A percentile compares a stretch with the other conserved stretches of the same genome.
Conservation (phyloP, 2,113 vertebrate species). For the Lophura nycthemera region DNA sequence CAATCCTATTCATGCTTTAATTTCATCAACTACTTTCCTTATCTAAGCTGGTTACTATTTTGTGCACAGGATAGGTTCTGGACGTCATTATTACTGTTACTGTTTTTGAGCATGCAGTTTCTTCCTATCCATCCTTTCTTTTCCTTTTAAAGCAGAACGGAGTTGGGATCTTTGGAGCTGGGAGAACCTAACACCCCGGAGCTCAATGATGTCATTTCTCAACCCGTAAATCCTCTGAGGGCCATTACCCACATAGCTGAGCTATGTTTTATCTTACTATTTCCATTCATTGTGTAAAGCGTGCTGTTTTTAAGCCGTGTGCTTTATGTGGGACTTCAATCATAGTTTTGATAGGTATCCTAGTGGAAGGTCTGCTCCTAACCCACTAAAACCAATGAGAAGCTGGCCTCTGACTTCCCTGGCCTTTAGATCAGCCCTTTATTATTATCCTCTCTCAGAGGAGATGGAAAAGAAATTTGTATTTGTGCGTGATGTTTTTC, state of each 20-base stretch:
- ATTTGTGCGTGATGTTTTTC: background rate
- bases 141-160: background rate
- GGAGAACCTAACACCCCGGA: background rate
- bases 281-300: background rate
- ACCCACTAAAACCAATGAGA: background rate
- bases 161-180: background rate
- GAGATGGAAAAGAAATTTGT: background rate
- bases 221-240: background rate
- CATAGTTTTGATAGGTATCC: background rate
- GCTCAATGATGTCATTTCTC: background rate
- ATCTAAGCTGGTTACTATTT: background rate
- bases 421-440: background rate
- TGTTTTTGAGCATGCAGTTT: background rate
- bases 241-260: background rate
- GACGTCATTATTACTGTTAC: background rate
- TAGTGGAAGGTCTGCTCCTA: background rate
- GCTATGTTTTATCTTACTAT: background rate
- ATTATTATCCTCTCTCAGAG: background rate
- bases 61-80: background rate
- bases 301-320: background rate
- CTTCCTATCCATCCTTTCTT: background rate
- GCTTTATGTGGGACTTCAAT: background rate
- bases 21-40: background rate
- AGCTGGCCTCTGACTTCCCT: conserved; percentile 1
- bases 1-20: background rate